These are phyloP conservation scores for Oryzias sinensis DNA, from an alignment of 2,797 vertebrate species.

Conservation along the genomic window DNA sequence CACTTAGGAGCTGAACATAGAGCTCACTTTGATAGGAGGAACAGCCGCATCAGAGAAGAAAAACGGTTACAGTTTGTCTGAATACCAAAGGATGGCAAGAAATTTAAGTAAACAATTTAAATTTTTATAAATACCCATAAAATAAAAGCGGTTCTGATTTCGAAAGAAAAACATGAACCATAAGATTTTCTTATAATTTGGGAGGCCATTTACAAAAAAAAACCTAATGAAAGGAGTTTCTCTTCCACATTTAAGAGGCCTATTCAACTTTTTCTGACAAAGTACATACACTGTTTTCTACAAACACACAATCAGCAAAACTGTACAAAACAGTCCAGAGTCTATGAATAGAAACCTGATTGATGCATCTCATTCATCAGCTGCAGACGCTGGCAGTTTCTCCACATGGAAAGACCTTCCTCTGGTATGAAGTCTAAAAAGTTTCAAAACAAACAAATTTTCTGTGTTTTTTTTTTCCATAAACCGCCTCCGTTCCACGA, in stretches of 20 bases:
- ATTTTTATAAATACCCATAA: no score
- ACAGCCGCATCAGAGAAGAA: no score
- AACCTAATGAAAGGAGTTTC: background rate
- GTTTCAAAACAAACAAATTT: background rate
- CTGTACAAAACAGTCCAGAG: conserved; percentile 26
- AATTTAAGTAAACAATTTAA: no score
- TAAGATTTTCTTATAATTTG: no score
- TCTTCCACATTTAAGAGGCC: background rate
- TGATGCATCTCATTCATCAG: background rate
- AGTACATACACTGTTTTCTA: conserved; percentile 4
- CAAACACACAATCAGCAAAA: conserved; percentile 16
- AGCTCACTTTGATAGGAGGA: no score
- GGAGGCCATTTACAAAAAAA: no score
- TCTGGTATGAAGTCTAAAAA: conserved; percentile 6
- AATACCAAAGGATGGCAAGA: no score
- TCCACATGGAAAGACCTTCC: background rate
- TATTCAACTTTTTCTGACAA: background rate
- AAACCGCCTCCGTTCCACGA: conserved; percentile 10
- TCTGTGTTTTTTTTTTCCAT: conserved; percentile 4
- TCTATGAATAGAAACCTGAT: background rate
- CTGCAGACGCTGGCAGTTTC: background rate
- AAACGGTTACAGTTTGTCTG: no score
- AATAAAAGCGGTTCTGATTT: no score
- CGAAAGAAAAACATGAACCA: no score
- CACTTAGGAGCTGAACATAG: no score